Evolutionary conservation across 2,113 vertebrate genomes (phyloP).

Genomic region (Anarrhichthys ocellatus): DNA sequence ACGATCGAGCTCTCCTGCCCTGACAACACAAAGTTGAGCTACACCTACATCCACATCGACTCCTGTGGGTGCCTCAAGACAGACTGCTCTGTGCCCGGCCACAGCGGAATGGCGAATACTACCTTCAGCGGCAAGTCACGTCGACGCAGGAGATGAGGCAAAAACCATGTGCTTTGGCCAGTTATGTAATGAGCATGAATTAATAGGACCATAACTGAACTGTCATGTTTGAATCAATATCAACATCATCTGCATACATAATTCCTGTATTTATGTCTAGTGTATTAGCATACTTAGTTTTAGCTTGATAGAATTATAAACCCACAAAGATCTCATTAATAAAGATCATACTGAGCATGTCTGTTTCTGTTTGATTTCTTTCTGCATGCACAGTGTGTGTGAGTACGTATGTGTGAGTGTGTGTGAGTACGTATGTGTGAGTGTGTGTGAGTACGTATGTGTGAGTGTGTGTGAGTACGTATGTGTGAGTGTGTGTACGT

Average conservation of each 20-base stretch:
- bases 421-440: no score
- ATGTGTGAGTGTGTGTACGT: neutral
- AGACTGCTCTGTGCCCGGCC: conserved; percentile 30
- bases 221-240: neutral
- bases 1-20: conserved; percentile 69
- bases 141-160: conserved; percentile 26
- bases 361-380: conserved; percentile 1
- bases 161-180: neutral
- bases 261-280: conserved; percentile 51
- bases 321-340: conserved; percentile 18
- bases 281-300: neutral
- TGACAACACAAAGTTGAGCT: conserved; percentile 51
- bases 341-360: conserved; percentile 30
- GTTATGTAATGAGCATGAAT: neutral
- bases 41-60: conserved; percentile 73
- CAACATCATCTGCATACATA: conserved; percentile 5
- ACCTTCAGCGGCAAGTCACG: neutral
- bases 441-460: neutral
- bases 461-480: neutral
- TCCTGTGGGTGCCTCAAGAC: conserved; percentile 71
- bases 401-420: no score
- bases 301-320: conserved; percentile 10
- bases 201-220: neutral
- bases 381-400: neutral
- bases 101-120: neutral